Conservation (phyloP, 2,797 vertebrate species). For the Pangasius sanitwongsei region DNA sequence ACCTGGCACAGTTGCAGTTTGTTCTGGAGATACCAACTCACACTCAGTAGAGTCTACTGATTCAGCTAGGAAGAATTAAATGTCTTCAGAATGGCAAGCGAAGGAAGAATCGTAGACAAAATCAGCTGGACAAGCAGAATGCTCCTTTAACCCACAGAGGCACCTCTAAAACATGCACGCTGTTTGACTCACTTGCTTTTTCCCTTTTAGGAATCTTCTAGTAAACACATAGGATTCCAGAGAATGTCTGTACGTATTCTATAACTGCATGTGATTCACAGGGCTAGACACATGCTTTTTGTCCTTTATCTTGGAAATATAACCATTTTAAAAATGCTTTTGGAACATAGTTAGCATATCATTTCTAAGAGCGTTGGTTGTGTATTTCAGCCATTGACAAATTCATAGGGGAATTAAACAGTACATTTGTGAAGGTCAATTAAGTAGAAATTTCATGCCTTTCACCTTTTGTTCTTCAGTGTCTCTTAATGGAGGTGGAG, state of each 20-base stretch:
- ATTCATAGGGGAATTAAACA: neutral
- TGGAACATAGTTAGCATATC: slow-evolving; percentile 21
- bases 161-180: slow-evolving; percentile 32
- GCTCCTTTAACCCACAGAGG: slow-evolving; percentile 25
- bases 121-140: slow-evolving; percentile 38
- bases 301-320: slow-evolving; percentile 35
- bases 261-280: slow-evolving; percentile 49
- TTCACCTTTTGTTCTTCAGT: slow-evolving; percentile 1
- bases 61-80: slow-evolving; percentile 15
- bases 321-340: slow-evolving; percentile 20
- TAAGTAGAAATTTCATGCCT: neutral
- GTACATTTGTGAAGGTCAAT: neutral
- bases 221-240: slow-evolving; percentile 43
- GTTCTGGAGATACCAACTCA: slow-evolving; percentile 36
- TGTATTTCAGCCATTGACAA: slow-evolving; percentile 15
- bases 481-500: neutral
- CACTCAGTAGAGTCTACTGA: slow-evolving; percentile 32
- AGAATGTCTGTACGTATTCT: slow-evolving; percentile 35
- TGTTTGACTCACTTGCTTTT: slow-evolving; percentile 41
- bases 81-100: slow-evolving; percentile 25
- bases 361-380: slow-evolving; percentile 10
- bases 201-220: slow-evolving; percentile 31
- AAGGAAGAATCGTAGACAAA: slow-evolving; percentile 34
- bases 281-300: slow-evolving; percentile 49
- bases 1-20: slow-evolving; percentile 37